Conservation (phyloP, 2,797 vertebrate species). For the Gobionotothen gibberifrons region DNA sequence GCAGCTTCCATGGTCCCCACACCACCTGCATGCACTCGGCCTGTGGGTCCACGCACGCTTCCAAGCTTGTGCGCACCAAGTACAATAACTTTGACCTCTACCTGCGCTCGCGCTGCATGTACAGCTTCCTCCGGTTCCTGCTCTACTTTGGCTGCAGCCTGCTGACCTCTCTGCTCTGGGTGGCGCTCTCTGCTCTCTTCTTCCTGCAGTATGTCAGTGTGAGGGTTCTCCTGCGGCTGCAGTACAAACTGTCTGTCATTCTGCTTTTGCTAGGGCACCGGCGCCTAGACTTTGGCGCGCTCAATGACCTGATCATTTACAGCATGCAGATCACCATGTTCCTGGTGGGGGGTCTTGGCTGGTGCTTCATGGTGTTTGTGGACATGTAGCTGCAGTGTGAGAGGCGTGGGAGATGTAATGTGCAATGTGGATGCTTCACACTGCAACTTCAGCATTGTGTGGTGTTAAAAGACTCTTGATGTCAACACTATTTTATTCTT, state of each 20-base stretch:
- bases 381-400: constrained; percentile 88
- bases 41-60: constrained; percentile 89
- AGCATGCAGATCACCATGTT: constrained; percentile 98
- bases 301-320: constrained; percentile 96
- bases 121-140: constrained; percentile 95
- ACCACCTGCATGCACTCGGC: constrained; percentile 97
- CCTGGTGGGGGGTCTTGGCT: constrained; percentile 95
- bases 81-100: constrained; percentile 97
- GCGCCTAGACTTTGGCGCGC: constrained; percentile 92
- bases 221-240: constrained; percentile 92
- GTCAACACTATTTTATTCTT: neutral
- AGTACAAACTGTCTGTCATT: constrained; percentile 96
- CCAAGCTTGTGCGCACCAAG: constrained; percentile 93
- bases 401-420: neutral
- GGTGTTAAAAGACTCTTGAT: neutral
- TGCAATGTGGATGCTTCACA: constrained; percentile 21
- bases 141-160: constrained; percentile 98
- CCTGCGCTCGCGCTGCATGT: constrained; percentile 92
- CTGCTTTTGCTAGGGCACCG: constrained; percentile 93
- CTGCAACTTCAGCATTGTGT: constrained; percentile 22
- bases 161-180: constrained; percentile 96
- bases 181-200: constrained; percentile 92
- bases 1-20: constrained; percentile 98
- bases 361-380: constrained; percentile 99
- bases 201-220: constrained; percentile 94